Evolutionary conservation across 2,113 vertebrate species (phyloP).

Genomic region (Alexandromys fortis): DNA sequence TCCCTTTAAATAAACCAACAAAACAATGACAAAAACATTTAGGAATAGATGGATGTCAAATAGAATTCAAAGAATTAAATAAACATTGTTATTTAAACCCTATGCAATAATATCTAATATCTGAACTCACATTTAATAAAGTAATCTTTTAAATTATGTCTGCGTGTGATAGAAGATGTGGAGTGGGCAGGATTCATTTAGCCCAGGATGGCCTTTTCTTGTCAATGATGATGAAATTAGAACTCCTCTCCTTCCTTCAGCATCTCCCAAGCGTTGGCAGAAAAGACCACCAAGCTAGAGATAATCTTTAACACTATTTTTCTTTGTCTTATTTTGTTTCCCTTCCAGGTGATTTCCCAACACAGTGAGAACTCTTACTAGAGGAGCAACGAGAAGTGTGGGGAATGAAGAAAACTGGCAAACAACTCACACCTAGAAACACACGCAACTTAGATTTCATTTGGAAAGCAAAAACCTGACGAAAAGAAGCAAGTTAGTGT

Average conservation of each 20-base stretch:
- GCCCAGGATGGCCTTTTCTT: too few relatives aligned
- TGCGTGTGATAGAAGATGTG: background rate
- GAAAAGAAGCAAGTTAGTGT: background rate
- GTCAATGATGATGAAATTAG: background rate
- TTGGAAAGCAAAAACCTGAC: background rate
- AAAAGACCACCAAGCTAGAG: background rate
- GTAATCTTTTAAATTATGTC: background rate
- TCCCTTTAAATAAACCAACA: background rate
- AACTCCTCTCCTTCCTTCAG: background rate
- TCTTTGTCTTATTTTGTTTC: background rate
- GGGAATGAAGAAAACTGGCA: background rate
- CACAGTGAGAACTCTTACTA: background rate
- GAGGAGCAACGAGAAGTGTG: background rate
- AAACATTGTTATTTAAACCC: background rate
- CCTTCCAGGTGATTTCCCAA: background rate
- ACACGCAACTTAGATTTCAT: background rate
- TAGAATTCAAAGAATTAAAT: constrained; percentile 36
- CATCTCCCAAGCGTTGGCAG: background rate
- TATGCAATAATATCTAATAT: background rate
- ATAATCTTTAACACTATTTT: background rate
- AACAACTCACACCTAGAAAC: background rate
- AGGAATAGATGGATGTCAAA: background rate
- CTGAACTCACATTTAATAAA: background rate
- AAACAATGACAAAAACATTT: background rate
- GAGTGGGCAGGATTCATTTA: background rate